Base-by-base conservation (phyloP, 2,888 invertebrate species). In the Boloria selene region DNA sequence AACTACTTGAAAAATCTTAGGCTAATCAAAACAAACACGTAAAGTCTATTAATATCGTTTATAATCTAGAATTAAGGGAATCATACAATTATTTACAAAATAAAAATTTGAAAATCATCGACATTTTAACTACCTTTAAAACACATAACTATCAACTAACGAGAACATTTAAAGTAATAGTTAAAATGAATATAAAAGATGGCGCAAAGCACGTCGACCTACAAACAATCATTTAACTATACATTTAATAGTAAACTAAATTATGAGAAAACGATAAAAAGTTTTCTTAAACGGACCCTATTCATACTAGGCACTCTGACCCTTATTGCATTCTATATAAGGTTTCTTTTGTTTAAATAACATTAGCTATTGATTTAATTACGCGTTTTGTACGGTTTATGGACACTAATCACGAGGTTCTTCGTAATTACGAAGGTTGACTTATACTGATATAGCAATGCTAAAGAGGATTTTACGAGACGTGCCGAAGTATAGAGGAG, bases 341-440 rank as follows among this genome's bases (percentile, higher is more conserved):
- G 13, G 31, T 58, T 16, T 13, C 26, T 26, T 47, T 59, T 26
- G n/a, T 49, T 47, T 59, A 38, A 38, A 38, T 38, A 38, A 10
- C 7, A 38, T 10, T 38, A 38, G 31, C 10, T 16, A 49, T 16
- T 59, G 58, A 26, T 59, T 59, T 59, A 59, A 49, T 59, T 59
- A 59, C n/a, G 58, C 22, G 58, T 59, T 64, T 55, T 64, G 65
- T 50, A 52, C 58, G 31, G 47, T 54, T 65, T 59, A 54, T 49
- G 65, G 49, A 13, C 22, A 53, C 18, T 55, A 60, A 50, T 31
- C 49, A 44, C 44, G 45, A 38, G 60, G 44, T 22, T 58, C 14
- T 44, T 49, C 18, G 16, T 67, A 52, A 51, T 55, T 54, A 55
- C 18, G 1, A 54, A 45, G 31, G n/a, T 54, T 16, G 26, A 49